Evolutionary conservation across 2,113 vertebrate genomes (phyloP), one percentile per base, ranked within the genome.

Genomic region (Rhinopomastus cyanomelas): DNA sequence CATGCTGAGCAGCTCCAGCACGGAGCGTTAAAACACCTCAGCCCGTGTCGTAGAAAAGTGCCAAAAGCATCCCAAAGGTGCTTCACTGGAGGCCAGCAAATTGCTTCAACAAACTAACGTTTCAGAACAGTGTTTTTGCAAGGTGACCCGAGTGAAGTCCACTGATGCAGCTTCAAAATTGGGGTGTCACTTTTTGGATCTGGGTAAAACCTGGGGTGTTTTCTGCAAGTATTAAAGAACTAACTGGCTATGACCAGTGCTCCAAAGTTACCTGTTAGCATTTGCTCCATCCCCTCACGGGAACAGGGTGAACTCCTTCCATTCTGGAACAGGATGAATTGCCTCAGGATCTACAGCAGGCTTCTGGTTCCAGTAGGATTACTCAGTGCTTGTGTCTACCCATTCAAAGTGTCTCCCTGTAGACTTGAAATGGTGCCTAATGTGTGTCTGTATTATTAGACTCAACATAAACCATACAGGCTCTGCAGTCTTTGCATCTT

Each of bases 11-110:
- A 96, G 88, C 83, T 92, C 74, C 92, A 94, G 91, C 95, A 95
- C 89, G 96, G 92, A 93, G 96, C 96, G 97, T 97, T 96, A 97
- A 97, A 97, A 95, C 96, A 96, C 91, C 89, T 76, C 91, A 96
- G 92, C 91, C 90, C 69, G 84, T 95, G 94, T 95, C 92, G 93
- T 76, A 72, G 49, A 94, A 96, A 96, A 87, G 81, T 59, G 96
- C 93, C 66, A 52, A 79, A 91, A 96, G 92, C 89, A 92, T 95
- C 92, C 93, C 96, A 87, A 92, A 96, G 83, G 88, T 95, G 61
- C 89, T 96, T 89, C 88, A 81, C 48, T 92, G 93, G 94, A 96
- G 97, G 69, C 82, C 76, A 69, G 80, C 67, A 83, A 95, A 91
- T 93, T 89, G 74, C 25, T 95, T 96, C 78, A 93, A 95, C 76